Percentiles rank a stretch among this genome's conserved stretches.
These are phyloP conservation scores for Clarias gariepinus DNA, from an alignment of 2,113 vertebrate genomes.

Conservation along the genomic window DNA sequence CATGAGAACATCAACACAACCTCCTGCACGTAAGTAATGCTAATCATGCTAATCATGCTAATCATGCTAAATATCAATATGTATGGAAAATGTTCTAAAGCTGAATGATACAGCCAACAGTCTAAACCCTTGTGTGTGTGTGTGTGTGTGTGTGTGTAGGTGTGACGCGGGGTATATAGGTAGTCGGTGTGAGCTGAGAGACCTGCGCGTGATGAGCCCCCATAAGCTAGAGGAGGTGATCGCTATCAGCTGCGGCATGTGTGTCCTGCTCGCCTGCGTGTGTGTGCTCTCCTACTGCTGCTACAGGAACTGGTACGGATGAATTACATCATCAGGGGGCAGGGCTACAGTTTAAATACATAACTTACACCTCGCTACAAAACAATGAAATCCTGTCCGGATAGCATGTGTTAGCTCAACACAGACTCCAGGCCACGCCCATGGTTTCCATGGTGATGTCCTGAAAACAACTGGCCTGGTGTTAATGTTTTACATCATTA, in stretches of 20 bases:
- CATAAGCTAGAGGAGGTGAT: neutral
- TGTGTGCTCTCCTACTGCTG: neutral
- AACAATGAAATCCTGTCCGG: neutral
- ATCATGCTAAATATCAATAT: neutral
- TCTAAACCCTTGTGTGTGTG: neutral
- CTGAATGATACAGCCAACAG: neutral
- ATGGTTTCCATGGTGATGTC: neutral
- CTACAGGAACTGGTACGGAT: neutral
- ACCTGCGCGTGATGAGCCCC: accelerated
- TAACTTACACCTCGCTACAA: neutral
- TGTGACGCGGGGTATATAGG: neutral
- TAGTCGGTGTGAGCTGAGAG: neutral
- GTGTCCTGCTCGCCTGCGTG: neutral
- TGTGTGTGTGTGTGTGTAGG: conserved; percentile 1
- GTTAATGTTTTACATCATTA: neutral
- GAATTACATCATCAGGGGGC: neutral
- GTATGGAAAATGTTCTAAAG: neutral
- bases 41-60: no score
- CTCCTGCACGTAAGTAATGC: neutral
- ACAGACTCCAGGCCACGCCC: neutral
- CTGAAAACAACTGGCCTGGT: neutral
- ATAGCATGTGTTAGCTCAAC: neutral
- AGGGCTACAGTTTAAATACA: neutral
- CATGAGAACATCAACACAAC: neutral
- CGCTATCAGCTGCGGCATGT: neutral